Conservation (phyloP, 1,140 invertebrate genomes). For the Bombus waltoni region DNA sequence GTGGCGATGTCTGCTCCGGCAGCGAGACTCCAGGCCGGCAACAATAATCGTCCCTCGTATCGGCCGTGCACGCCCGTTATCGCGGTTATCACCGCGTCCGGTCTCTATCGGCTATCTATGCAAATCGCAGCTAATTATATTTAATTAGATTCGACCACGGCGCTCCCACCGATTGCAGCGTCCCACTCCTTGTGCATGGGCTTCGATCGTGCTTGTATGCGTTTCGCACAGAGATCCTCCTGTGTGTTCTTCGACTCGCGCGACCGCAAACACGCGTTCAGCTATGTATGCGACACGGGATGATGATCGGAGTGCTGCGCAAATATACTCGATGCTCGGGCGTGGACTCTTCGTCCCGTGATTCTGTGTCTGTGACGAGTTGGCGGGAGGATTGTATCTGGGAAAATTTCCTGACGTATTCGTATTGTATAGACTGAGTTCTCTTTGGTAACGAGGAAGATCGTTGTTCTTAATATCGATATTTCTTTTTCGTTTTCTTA, state of each 20-base stretch:
- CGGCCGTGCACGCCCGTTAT: constrained; percentile 79
- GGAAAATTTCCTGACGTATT: not conserved
- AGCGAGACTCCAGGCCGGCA: constrained; percentile 68
- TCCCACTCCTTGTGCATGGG: constrained; percentile 56
- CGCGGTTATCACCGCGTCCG: constrained; percentile 82
- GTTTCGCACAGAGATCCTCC: constrained; percentile 13
- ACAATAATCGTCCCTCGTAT: constrained; percentile 82
- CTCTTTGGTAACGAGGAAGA: too few relatives aligned
- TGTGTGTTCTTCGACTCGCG: not conserved
- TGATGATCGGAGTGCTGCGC: constrained; percentile 18
- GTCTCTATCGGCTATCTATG: constrained; percentile 82
- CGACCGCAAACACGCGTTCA: constrained; percentile 6
- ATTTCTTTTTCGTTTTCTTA: too few relatives aligned
- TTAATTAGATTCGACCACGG: constrained; percentile 83
- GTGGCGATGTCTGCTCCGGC: constrained; percentile 74
- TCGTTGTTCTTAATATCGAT: too few relatives aligned
- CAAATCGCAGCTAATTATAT: constrained; percentile 84
- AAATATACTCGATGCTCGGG: constrained; percentile 24
- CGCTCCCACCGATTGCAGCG: constrained; percentile 76
- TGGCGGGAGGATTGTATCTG: not conserved
- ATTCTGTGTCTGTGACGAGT: not conserved
- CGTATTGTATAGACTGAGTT: too few relatives aligned
- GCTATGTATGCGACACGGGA: not conserved
- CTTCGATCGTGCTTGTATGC: constrained; percentile 17
- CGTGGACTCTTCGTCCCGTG: not conserved